Evolutionary conservation across 2,888 invertebrate species (phyloP).

Genomic region (Leptopilina syphax): DNA sequence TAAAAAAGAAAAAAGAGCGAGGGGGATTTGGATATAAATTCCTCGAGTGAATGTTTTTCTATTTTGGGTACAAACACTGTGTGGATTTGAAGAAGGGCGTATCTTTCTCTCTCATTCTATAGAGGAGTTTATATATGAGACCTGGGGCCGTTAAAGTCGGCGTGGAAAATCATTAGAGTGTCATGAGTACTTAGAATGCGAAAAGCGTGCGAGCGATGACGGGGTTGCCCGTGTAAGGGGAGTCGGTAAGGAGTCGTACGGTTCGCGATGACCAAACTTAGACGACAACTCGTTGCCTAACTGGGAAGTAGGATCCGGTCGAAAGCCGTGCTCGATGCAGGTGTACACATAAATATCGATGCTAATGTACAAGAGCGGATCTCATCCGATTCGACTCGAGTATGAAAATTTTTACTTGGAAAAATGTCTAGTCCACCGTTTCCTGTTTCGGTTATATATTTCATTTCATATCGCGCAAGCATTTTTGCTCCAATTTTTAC

Average conservation of each 20-base stretch:
- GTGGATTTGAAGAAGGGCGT: slow-evolving; percentile 17
- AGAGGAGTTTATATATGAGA: slow-evolving; percentile 23
- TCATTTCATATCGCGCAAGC: slow-evolving; percentile 10
- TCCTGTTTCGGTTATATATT: slow-evolving; percentile 21
- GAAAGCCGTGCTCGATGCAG: slow-evolving; percentile 72
- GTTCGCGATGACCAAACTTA: slow-evolving; percentile 75
- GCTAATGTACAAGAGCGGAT: slow-evolving; percentile 70
- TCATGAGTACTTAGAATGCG: slow-evolving; percentile 71
- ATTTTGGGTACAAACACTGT: slow-evolving; percentile 2
- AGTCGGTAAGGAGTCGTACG: slow-evolving; percentile 72
- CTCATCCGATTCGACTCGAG: slow-evolving; percentile 56
- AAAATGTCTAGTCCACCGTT: slow-evolving; percentile 40
- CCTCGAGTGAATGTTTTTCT: slow-evolving; percentile 9
- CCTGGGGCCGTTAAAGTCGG: slow-evolving; percentile 59
- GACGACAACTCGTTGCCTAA: slow-evolving; percentile 74
- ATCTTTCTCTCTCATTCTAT: neutral
- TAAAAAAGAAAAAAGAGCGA: too few species aligned
- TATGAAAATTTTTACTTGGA: slow-evolving; percentile 46
- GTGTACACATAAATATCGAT: slow-evolving; percentile 76
- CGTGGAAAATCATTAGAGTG: slow-evolving; percentile 69
- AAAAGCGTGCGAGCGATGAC: slow-evolving; percentile 75
- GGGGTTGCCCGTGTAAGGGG: slow-evolving; percentile 75
- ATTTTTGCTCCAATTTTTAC: slow-evolving; percentile 12
- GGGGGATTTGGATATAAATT: neutral
- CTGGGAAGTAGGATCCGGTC: slow-evolving; percentile 76